Conservation (phyloP, 2,888 invertebrate genomes). For the Cabera pusaria region DNA sequence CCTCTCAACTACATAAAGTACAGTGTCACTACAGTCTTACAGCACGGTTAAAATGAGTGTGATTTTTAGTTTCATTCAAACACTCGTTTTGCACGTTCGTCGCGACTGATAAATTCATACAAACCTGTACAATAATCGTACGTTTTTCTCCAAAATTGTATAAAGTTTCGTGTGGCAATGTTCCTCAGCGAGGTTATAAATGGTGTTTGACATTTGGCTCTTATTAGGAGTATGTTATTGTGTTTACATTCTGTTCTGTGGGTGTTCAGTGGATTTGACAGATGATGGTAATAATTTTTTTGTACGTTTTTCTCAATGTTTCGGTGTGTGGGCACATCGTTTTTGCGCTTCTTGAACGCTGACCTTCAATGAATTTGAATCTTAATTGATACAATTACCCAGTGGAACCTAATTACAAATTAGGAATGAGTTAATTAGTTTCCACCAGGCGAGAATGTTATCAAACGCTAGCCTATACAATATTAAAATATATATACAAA, state of each 20-base stretch:
- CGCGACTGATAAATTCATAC: background rate
- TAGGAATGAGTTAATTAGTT: too few species aligned
- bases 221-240: conserved; percentile 50
- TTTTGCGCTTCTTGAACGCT: conserved; percentile 7
- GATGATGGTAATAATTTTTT: conserved; percentile 53
- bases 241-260: conserved; percentile 52
- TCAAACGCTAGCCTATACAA: too few species aligned
- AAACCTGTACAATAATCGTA: too few species aligned
- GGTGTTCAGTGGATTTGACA: conserved; percentile 56
- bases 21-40: conserved; percentile 54
- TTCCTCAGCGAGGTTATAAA: conserved; percentile 46
- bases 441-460: too few species aligned
- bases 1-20: conserved; percentile 36
- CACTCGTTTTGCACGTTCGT: conserved; percentile 20
- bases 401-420: too few species aligned
- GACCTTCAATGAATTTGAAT: conserved; percentile 11
- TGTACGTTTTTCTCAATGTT: conserved; percentile 14
- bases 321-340: conserved; percentile 8
- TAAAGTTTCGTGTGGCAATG: conserved; percentile 13
- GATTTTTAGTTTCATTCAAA: conserved; percentile 41
- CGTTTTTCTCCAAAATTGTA: conserved; percentile 8
- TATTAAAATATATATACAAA: too few species aligned
- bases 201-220: conserved; percentile 64
- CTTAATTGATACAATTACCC: too few species aligned
- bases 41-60: conserved; percentile 47